phyloP scores from a whole-genome alignment of 2,113 vertebrate species.

The Plecturocebus donacophilus region DNA sequence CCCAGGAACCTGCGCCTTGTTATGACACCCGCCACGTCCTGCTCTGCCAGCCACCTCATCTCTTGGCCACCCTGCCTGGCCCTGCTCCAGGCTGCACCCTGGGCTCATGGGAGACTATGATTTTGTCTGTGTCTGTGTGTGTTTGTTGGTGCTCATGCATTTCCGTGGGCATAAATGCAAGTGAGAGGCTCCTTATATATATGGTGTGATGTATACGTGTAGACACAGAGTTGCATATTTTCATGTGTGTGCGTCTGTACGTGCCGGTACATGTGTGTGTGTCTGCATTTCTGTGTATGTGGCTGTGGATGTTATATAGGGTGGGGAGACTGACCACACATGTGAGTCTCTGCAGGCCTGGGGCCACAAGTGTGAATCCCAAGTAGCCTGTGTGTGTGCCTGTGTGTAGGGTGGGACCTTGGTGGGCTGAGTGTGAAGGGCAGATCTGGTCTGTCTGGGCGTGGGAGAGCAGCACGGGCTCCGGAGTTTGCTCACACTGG shows the following conservation, averaged over 20 bases:
- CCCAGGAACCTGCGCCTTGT: background rate
- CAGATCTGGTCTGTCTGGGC: background rate
- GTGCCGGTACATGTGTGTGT: background rate
- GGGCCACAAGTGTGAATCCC: background rate
- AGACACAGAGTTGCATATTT: background rate
- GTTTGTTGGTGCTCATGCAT: background rate
- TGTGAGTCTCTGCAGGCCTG: background rate
- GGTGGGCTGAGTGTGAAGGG: background rate
- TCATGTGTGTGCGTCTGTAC: background rate
- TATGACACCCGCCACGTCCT: background rate
- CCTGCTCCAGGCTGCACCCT: background rate
- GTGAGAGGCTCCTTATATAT: background rate
- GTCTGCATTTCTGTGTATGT: background rate
- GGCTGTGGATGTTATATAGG: background rate
- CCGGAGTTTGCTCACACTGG: background rate
- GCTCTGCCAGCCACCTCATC: background rate
- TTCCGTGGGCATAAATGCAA: background rate
- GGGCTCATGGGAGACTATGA: background rate
- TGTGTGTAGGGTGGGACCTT: background rate
- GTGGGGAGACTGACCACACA: background rate
- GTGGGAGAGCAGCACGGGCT: background rate
- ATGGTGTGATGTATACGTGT: background rate
- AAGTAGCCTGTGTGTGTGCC: background rate
- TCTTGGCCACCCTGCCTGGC: background rate
- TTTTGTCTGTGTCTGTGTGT: background rate